Percentiles rank a stretch among this genome's conserved stretches.
phyloP scores from a whole-genome alignment of 2,113 vertebrate species.

The Tamias sibiricus region DNA sequence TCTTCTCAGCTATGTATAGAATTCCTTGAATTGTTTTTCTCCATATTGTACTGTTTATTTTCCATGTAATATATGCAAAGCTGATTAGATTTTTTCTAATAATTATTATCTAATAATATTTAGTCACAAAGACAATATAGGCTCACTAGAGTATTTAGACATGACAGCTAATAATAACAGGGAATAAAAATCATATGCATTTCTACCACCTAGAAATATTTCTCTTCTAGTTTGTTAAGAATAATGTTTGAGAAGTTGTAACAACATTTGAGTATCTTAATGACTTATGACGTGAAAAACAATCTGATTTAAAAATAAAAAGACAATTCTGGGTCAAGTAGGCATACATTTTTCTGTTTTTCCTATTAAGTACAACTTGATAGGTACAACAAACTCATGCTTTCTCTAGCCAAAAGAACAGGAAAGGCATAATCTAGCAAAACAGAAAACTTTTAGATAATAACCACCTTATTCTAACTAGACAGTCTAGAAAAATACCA shows the following conservation, averaged over 20 bases:
- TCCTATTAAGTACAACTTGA: neutral
- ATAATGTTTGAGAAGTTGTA: neutral
- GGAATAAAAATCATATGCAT: neutral
- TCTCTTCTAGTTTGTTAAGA: conserved; percentile 42
- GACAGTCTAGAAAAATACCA: neutral
- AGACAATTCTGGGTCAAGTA: neutral
- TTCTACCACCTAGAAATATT: neutral
- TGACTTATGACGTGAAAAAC: neutral
- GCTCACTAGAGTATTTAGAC: neutral
- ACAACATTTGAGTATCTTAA: neutral
- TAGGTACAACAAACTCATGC: neutral
- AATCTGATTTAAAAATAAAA: neutral
- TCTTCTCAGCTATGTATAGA: neutral
- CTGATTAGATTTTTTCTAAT: neutral
- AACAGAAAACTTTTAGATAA: neutral
- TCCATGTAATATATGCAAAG: neutral
- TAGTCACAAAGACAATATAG: neutral
- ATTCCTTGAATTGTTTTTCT: conserved; percentile 10
- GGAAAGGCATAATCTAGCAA: neutral
- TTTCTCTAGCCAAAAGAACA: neutral
- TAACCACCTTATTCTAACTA: neutral
- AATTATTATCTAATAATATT: neutral
- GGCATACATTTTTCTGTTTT: neutral
- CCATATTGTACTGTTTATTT: neutral
- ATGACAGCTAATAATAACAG: neutral